Evolutionary conservation across 2,113 vertebrate species (phyloP).

Genomic region (Odocoileus hemionus): DNA sequence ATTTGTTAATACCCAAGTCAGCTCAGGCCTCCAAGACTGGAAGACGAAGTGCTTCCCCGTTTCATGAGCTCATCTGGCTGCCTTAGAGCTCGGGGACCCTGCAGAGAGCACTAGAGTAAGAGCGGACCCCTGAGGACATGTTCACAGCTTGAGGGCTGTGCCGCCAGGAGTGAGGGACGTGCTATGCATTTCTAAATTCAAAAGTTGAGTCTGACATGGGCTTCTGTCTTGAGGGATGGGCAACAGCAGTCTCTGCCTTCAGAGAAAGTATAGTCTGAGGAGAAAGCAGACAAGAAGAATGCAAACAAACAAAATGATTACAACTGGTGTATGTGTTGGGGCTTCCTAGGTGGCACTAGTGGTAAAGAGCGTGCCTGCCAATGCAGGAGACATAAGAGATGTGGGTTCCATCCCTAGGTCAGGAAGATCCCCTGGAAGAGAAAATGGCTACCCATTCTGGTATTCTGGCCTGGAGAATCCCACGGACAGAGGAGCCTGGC

Average conservation of each 20-base stretch:
- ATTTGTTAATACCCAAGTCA: not conserved
- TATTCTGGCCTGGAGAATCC: not conserved
- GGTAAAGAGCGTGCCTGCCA: not conserved
- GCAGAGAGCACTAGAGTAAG: not conserved
- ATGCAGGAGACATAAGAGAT: not conserved
- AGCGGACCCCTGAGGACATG: not conserved
- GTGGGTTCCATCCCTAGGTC: not conserved
- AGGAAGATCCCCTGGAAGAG: not conserved
- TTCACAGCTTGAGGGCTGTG: not conserved
- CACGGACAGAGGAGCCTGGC: not conserved
- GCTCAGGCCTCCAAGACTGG: not conserved
- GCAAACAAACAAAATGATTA: no score
- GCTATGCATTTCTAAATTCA: not conserved
- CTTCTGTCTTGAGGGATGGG: not conserved
- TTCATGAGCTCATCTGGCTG: not conserved
- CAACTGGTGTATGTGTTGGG: not conserved
- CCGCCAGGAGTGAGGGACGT: not conserved
- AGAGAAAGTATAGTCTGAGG: not conserved
- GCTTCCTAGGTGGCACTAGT: not conserved
- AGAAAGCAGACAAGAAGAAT: not conserved
- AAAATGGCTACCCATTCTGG: not conserved
- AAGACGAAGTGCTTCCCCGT: not conserved
- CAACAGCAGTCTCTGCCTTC: not conserved
- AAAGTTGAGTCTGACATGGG: rapidly evolving
- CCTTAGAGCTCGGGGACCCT: not conserved